Percentiles rank a stretch among this genome's conserved stretches.
These are phyloP conservation scores for Tringa solitaria DNA, from an alignment of 2,113 vertebrate genomes.

Conservation along the genomic window DNA sequence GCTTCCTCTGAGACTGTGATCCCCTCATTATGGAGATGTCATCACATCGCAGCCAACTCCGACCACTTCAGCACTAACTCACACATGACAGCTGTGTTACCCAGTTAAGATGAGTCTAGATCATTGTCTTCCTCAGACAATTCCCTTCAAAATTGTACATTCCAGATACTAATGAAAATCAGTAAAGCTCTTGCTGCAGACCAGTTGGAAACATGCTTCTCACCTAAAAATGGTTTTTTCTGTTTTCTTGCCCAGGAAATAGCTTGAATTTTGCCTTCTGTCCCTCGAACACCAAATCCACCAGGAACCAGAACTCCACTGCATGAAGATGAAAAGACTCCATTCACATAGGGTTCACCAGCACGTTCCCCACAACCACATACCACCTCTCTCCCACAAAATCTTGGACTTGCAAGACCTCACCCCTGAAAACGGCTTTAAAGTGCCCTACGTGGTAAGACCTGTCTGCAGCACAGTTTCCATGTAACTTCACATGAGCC, in stretches of 20 bases:
- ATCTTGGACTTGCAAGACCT: neutral
- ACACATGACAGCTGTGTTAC: neutral
- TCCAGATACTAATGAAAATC: neutral
- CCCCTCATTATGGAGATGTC: neutral
- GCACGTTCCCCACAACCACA: rapidly evolving
- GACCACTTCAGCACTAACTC: neutral
- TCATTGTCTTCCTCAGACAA: neutral
- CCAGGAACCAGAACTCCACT: slow-evolving; percentile 94
- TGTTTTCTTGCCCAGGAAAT: slow-evolving; percentile 96
- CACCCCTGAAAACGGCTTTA: neutral
- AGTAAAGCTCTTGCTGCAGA: neutral
- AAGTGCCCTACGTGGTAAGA: neutral
- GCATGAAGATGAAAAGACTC: neutral
- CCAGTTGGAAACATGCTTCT: neutral
- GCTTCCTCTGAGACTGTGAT: neutral
- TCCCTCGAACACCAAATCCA: slow-evolving; percentile 94
- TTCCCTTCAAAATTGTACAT: neutral
- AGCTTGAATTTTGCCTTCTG: slow-evolving; percentile 96
- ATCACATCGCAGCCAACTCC: neutral
- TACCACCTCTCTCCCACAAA: neutral
- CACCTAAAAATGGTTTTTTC: slow-evolving; percentile 94
- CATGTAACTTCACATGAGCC: rapidly evolving
- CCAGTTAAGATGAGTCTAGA: neutral
- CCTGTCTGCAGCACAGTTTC: neutral
- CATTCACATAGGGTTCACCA: neutral